Conservation (phyloP, 2,797 vertebrate species). For the Hemitrygon akajei region DNA sequence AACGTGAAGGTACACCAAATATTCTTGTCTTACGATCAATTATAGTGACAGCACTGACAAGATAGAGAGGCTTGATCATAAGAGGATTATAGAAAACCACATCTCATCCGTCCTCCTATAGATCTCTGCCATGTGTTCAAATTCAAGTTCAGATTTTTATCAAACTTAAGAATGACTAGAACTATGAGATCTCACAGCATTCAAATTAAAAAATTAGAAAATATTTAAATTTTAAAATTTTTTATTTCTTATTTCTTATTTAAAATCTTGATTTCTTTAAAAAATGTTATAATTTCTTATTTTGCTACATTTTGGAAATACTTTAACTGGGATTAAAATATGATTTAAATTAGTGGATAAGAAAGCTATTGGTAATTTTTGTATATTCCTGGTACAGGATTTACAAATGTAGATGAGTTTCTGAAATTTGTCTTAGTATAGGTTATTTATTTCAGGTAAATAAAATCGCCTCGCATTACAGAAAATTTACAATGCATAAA, state of each 20-base stretch:
- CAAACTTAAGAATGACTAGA: background rate
- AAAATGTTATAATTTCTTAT: background rate
- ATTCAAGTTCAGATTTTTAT: background rate
- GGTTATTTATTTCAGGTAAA: background rate
- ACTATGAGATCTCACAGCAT: background rate
- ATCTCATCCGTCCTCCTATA: background rate
- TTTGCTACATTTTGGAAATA: background rate
- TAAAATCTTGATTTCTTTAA: too few species aligned
- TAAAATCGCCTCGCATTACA: background rate
- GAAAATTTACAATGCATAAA: too few species aligned
- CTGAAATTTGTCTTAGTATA: background rate
- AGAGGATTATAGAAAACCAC: background rate
- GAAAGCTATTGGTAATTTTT: background rate
- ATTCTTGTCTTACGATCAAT: constrained; percentile 39
- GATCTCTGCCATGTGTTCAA: background rate
- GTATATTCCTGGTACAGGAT: background rate
- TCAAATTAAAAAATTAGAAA: background rate
- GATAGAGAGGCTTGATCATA: too few species aligned
- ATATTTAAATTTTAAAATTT: background rate
- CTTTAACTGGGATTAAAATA: background rate
- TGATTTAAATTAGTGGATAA: background rate
- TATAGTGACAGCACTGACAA: constrained; percentile 36
- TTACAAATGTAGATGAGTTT: background rate
- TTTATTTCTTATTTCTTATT: background rate
- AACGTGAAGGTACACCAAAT: constrained; percentile 30